Evolutionary conservation across 2,888 invertebrate species (phyloP).

Genomic region (Drosophila trichaetosa): DNA sequence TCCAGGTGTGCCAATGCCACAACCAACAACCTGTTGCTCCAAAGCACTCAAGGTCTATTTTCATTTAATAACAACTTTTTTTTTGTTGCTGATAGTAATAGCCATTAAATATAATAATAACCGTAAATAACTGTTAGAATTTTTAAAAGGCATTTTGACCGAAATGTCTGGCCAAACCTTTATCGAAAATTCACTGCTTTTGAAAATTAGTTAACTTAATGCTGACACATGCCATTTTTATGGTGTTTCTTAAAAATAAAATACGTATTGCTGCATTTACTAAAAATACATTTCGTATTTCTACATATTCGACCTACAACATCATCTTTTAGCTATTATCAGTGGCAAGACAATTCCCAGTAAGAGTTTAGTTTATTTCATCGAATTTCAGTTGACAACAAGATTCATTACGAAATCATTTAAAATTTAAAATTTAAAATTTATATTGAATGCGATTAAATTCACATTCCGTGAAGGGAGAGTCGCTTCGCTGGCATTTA

Average conservation of each 20-base stretch:
- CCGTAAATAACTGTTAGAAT: neutral
- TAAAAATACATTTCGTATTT: neutral
- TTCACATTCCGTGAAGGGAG: conserved; percentile 3
- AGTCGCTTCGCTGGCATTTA: conserved; percentile 26
- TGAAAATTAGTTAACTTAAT: neutral
- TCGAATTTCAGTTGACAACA: conserved; percentile 1
- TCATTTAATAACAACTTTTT: neutral
- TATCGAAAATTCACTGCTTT: neutral
- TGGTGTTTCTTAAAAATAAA: neutral
- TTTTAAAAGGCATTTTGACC: neutral
- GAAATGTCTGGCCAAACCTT: neutral
- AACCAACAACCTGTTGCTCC: conserved; percentile 31
- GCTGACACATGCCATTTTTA: neutral
- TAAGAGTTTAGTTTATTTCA: no score
- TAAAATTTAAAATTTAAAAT: neutral
- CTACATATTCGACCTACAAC: neutral
- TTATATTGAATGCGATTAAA: neutral
- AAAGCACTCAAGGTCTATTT: neutral
- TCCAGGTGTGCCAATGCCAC: conserved; percentile 22
- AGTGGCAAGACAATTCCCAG: neutral
- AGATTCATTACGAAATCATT: conserved; percentile 6
- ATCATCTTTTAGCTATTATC: neutral
- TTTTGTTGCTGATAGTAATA: neutral
- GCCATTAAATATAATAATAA: neutral
- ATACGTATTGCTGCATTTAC: neutral